phyloP scores from a whole-genome alignment of 2,888 invertebrate genomes.

The Cerastoderma edule region DNA sequence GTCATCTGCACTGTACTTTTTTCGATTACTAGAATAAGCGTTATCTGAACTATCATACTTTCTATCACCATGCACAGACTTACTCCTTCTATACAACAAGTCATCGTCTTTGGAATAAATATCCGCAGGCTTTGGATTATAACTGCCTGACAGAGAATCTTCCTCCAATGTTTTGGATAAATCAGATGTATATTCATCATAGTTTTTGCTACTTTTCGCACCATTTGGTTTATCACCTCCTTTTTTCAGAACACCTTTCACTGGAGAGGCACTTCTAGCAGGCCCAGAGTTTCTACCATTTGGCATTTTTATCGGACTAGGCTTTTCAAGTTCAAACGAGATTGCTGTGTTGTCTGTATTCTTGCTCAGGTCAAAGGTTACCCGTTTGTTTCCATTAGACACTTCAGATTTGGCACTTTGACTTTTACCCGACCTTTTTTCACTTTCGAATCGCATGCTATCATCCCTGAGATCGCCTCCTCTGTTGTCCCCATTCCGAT shows the following conservation, averaged over 20 bases:
- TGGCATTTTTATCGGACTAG: constrained; percentile 71
- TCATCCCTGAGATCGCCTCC: constrained; percentile 31
- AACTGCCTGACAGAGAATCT: constrained; percentile 50
- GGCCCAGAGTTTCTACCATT: constrained; percentile 42
- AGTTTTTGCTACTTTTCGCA: constrained; percentile 36
- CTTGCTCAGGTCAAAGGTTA: constrained; percentile 70
- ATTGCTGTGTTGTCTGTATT: constrained; percentile 61
- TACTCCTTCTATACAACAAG: constrained; percentile 40
- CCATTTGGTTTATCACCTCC: constrained; percentile 38
- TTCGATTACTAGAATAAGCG: constrained; percentile 28
- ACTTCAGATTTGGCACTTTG: constrained; percentile 52
- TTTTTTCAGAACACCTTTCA: constrained; percentile 68
- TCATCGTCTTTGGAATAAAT: constrained; percentile 60
- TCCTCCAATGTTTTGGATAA: constrained; percentile 67
- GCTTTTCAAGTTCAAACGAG: constrained; percentile 79
- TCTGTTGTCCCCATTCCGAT: constrained; percentile 45
- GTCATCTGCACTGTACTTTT: constrained; percentile 62
- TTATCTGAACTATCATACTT: constrained; percentile 28
- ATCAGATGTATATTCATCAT: constrained; percentile 56
- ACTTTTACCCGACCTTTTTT: constrained; percentile 45
- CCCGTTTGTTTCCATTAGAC: constrained; percentile 65
- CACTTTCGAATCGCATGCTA: constrained; percentile 38
- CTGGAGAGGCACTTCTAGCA: constrained; percentile 61
- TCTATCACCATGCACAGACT: constrained; percentile 30
- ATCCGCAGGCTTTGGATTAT: constrained; percentile 39